Evolutionary conservation across 2,797 vertebrate genomes (phyloP).

Genomic region (Arrhamphus sclerolepis): DNA sequence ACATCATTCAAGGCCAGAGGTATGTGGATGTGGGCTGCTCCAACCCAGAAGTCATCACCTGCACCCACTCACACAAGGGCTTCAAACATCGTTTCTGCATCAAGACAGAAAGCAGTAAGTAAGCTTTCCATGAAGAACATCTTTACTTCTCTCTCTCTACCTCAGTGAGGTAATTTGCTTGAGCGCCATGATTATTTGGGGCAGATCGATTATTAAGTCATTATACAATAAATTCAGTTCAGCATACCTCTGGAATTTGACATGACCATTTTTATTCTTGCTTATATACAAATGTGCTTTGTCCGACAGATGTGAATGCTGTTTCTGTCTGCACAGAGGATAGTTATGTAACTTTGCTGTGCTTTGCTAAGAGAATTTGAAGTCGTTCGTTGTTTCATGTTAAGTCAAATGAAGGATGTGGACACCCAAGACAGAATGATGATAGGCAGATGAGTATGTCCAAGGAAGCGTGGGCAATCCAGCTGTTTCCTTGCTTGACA

Average conservation of each 20-base stretch:
- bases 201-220: conserved; percentile 39
- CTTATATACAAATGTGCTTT: conserved; percentile 54
- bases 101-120: conserved; percentile 87
- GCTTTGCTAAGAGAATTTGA: conserved; percentile 62
- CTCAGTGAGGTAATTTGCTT: conserved; percentile 14
- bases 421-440: conserved; percentile 50
- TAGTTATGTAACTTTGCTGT: conserved; percentile 60
- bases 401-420: conserved; percentile 51
- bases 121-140: conserved; percentile 4
- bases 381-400: conserved; percentile 62
- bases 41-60: conserved; percentile 90
- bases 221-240: conserved; percentile 52
- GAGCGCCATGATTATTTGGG: conserved; percentile 23
- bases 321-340: conserved; percentile 33
- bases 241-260: conserved; percentile 41
- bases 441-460: conserved; percentile 52
- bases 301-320: conserved; percentile 52
- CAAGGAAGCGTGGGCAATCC: conserved; percentile 54
- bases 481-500: conserved; percentile 63
- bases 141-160: conserved; percentile 13
- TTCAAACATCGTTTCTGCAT: conserved; percentile 88
- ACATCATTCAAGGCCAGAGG: conserved; percentile 86
- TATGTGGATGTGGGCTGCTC: conserved; percentile 90
- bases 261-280: conserved; percentile 61
- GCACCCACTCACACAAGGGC: conserved; percentile 85